These are phyloP conservation scores for Vesta saturnalis DNA, from an alignment of 2,888 invertebrate species.

Conservation along the genomic window DNA sequence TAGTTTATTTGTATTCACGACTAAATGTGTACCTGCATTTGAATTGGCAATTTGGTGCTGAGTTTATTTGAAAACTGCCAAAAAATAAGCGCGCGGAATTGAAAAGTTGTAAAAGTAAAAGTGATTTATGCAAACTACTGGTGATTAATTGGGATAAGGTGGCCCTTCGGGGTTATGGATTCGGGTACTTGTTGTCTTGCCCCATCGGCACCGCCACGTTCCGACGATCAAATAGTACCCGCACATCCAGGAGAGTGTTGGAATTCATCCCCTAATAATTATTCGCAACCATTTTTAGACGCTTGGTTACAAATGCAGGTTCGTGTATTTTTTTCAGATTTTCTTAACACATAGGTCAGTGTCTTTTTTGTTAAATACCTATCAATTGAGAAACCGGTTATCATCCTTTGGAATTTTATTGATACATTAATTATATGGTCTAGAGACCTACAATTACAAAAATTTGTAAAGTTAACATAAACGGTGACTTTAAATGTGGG, in stretches of 20 bases:
- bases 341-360: constrained; percentile 4
- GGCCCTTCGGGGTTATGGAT: constrained; percentile 58
- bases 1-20: constrained; percentile 51
- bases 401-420: constrained; percentile 13
- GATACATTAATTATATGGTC: constrained; percentile 9
- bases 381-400: constrained; percentile 10
- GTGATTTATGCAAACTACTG: constrained; percentile 30
- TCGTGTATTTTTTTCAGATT: constrained; percentile 20
- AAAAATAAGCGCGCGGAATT: not conserved
- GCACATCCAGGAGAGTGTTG: constrained; percentile 61
- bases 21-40: constrained; percentile 38
- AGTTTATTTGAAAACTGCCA: not conserved
- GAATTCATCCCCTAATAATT: constrained; percentile 59
- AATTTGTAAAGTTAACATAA: not conserved
- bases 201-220: constrained; percentile 59
- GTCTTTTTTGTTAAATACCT: constrained; percentile 4
- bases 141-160: constrained; percentile 35
- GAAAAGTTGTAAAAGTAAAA: not conserved
- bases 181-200: constrained; percentile 60
- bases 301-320: constrained; percentile 61
- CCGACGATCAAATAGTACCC: constrained; percentile 60
- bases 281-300: constrained; percentile 60
- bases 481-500: too few relatives aligned
- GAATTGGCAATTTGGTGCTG: constrained; percentile 41
- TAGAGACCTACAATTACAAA: constrained; percentile 12